A percentile compares a stretch with the other conserved stretches of the same genome.
phyloP scores from a whole-genome alignment of 2,888 invertebrate genomes.

The Periphyllus acericola region DNA sequence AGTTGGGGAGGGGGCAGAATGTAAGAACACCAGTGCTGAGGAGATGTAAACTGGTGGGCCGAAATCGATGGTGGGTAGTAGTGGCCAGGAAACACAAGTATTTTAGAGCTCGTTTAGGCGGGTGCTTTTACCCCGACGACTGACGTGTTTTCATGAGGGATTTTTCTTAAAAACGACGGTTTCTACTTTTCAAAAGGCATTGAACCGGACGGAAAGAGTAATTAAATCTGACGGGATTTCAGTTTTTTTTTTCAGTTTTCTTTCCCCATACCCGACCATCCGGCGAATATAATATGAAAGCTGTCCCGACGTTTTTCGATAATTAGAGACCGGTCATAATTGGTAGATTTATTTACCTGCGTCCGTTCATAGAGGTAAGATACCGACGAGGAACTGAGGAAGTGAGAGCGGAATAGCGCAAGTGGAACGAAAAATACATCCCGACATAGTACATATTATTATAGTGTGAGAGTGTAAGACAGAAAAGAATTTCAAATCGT shows the following conservation, averaged over 20 bases:
- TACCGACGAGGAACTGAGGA: too few species aligned
- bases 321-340: background rate
- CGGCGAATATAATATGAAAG: background rate
- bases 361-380: background rate
- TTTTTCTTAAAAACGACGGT: background rate
- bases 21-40: background rate
- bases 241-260: background rate
- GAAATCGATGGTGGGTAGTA: too few species aligned
- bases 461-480: too few species aligned
- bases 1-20: background rate
- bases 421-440: too few species aligned
- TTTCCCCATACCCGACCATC: too few species aligned
- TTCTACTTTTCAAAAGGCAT: slow-evolving; percentile 23
- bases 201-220: slow-evolving; percentile 24
- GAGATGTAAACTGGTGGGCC: too few species aligned
- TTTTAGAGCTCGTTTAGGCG: slow-evolving; percentile 44
- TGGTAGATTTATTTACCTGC: background rate
- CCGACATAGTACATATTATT: too few species aligned
- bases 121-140: slow-evolving; percentile 31
- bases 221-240: slow-evolving; percentile 33
- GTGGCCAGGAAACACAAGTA: slow-evolving; percentile 7
- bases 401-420: too few species aligned
- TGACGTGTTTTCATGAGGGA: slow-evolving; percentile 41
- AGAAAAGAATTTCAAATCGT: too few species aligned
- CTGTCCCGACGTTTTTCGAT: slow-evolving; percentile 7